Evolutionary conservation across 2,113 vertebrate species (phyloP).

Genomic region (Pterocles orientalis): DNA sequence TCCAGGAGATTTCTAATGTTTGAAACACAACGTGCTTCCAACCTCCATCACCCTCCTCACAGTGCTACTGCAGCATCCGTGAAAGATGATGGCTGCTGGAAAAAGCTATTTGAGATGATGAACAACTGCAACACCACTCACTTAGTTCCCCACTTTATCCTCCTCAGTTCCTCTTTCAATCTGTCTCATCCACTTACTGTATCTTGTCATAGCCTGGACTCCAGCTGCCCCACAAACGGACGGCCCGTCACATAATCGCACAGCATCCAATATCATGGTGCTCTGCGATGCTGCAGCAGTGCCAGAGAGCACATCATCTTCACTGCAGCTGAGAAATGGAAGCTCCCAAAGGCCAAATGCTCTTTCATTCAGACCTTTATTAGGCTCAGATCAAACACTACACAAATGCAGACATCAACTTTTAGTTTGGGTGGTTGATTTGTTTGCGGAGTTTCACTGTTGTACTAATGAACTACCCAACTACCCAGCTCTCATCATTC

Average conservation of each 20-base stretch:
- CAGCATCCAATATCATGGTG: fast-evolving
- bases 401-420: neutral
- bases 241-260: neutral
- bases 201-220: neutral
- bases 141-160: neutral
- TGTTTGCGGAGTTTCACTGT: neutral
- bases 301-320: neutral
- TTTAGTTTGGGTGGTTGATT: neutral
- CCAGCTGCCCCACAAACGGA: neutral
- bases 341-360: neutral
- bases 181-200: neutral
- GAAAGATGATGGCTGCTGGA: neutral
- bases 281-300: fast-evolving
- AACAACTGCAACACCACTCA: neutral
- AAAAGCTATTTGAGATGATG: neutral
- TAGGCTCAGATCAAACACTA: neutral
- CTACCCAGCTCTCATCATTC: neutral
- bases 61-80: neutral
- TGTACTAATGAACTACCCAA: neutral
- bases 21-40: neutral
- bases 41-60: neutral
- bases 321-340: neutral
- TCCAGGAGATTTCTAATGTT: neutral
- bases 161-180: neutral
- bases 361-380: neutral